These are phyloP conservation scores for Peromyscus melanophrys DNA, from an alignment of 2,797 vertebrate genomes.

Conservation along the genomic window DNA sequence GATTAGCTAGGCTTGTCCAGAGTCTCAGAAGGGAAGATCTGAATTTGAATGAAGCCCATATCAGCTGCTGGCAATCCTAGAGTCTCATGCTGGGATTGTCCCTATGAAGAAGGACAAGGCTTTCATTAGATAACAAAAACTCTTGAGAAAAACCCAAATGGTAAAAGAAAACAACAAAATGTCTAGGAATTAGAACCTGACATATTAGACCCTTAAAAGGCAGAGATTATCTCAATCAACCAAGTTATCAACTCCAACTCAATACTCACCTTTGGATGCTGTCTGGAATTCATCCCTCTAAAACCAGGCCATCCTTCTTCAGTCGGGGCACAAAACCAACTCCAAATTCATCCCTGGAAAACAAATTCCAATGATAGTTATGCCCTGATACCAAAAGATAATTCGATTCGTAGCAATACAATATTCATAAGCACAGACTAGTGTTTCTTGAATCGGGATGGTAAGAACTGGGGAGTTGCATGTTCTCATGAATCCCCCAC, in stretches of 20 bases:
- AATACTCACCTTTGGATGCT: constrained; percentile 70
- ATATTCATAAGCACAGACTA: constrained; percentile 56
- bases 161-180: not conserved
- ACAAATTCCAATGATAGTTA: constrained; percentile 69
- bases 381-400: not conserved
- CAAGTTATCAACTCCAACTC: constrained; percentile 48
- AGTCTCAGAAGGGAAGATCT: constrained; percentile 56
- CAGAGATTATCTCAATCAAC: constrained; percentile 46
- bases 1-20: not conserved
- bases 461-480: constrained; percentile 69
- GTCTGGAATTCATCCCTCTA: constrained; percentile 10
- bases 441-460: constrained; percentile 70
- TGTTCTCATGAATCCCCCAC: constrained; percentile 45
- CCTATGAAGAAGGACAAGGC: constrained; percentile 50
- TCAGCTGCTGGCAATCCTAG: constrained; percentile 12
- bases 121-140: constrained; percentile 38
- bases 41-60: constrained; percentile 10
- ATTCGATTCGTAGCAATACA: constrained; percentile 51
- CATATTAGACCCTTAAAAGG: constrained; percentile 10
- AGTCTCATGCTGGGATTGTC: not conserved
- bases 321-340: not conserved
- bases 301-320: constrained; percentile 60
- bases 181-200: not conserved
- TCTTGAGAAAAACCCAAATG: not conserved
- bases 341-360: constrained; percentile 76